A percentile compares a stretch with the other conserved stretches of the same genome.
Conservation (phyloP, 2,888 invertebrate genomes). For the Bimastos eiseni region DNA sequence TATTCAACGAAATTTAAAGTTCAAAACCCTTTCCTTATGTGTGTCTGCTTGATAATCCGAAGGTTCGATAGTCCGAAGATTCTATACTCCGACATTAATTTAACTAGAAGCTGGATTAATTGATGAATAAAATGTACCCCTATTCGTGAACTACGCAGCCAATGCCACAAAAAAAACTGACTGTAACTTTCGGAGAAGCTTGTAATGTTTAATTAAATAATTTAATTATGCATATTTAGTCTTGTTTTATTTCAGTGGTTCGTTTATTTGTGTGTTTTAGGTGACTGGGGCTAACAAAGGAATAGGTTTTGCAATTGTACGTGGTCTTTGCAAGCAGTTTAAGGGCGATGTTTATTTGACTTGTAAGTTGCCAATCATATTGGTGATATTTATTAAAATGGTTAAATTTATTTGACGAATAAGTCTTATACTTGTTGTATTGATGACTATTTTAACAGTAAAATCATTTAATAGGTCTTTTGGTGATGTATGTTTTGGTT, state of each 20-base stretch:
- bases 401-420: not conserved
- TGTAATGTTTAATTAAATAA: not conserved
- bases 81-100: too few relatives aligned
- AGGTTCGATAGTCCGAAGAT: too few relatives aligned
- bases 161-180: too few relatives aligned
- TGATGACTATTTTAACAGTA: too few relatives aligned
- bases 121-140: too few relatives aligned
- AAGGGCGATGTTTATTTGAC: conserved; percentile 74
- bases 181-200: not conserved
- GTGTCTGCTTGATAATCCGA: too few relatives aligned
- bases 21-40: too few relatives aligned
- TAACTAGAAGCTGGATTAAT: too few relatives aligned
- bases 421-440: not conserved
- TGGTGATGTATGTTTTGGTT: not conserved
- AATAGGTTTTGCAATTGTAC: conserved; percentile 56
- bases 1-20: too few relatives aligned
- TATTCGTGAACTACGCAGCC: too few relatives aligned
- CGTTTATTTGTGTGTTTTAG: conserved; percentile 43
- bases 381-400: not conserved
- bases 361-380: conserved; percentile 40
- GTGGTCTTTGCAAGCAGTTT: conserved; percentile 63
- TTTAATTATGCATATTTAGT: not conserved
- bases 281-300: conserved; percentile 61
- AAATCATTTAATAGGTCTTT: not conserved
- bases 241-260: not conserved